Evolutionary conservation across 1,140 invertebrate genomes (phyloP).

Genomic region (Drepana arcuata): DNA sequence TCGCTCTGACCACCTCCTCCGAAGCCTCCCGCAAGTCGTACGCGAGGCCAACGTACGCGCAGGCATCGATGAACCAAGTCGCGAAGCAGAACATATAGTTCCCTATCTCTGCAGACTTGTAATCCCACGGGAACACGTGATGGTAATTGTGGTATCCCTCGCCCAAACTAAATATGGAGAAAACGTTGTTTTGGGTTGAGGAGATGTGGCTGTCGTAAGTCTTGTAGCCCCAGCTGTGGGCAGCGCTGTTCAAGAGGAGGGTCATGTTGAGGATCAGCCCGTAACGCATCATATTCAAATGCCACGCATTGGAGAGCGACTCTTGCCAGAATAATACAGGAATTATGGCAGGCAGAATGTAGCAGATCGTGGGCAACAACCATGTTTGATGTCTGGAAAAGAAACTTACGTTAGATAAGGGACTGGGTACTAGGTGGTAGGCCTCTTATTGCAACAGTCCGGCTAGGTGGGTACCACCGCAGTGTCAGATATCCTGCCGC

Average conservation of each 20-base stretch:
- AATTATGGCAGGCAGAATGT: constrained; percentile 84
- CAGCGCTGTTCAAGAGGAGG: constrained; percentile 93
- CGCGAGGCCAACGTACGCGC: constrained; percentile 43
- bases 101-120: constrained; percentile 12
- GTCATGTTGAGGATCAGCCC: constrained; percentile 86
- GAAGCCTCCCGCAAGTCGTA: constrained; percentile 23
- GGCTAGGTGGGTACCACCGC: no score
- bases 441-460: no score
- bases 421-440: no score
- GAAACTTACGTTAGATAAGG: no score
- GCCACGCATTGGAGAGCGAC: constrained; percentile 80
- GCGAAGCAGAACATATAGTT: constrained; percentile 64
- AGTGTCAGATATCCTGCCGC: no score
- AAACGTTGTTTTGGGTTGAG: constrained; percentile 76
- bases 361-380: no score
- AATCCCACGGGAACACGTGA: constrained; percentile 10
- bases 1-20: constrained; percentile 58
- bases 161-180: constrained; percentile 73
- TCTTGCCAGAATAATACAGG: constrained; percentile 88
- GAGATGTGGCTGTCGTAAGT: constrained; percentile 90
- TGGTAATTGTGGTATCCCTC: constrained; percentile 11
- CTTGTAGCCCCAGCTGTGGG: constrained; percentile 87
- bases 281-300: constrained; percentile 86
- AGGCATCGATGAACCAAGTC: constrained; percentile 76
- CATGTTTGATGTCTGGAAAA: no score